Base-by-base conservation (phyloP, 2,797 vertebrate genomes). In the Labroides dimidiatus region DNA sequence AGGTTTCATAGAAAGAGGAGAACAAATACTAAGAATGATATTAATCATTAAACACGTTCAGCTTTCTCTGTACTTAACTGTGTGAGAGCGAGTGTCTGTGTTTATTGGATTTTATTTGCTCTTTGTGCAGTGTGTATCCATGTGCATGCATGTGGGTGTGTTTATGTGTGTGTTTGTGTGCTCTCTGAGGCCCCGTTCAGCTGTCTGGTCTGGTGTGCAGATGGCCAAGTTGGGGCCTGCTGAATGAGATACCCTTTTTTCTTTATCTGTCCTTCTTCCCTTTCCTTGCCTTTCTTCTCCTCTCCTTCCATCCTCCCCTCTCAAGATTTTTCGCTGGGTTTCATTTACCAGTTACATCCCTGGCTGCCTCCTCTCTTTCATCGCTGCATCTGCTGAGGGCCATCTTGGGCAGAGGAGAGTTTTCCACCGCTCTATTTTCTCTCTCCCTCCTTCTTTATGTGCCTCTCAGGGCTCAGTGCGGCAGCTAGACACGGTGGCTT, bases 181-280 rank as follows among this genome's bases (percentile, higher is more conserved):
- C 74, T 86, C 80, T 91, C 78, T 63, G 87, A 90, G 88, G 88
- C 87, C 86, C 86, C 81, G 81, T 91, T 92, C 90, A 91, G 89
- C 89, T 85, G 88, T 90, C 88, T 91, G 83, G 83, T 90, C 87
- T 92, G 87, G 84, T 84, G 87, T 93, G 80, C 90, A 92, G 91
- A 92, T 93, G 91, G 89, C 71, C 33, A 54, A 72, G 84, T 87
- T 84, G 82, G 84, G 85, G 87, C 87, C 88, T 84, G 45, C 68
- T 87, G 82, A 89, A 89, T 82, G 72, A 86, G 79, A 88, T 84
- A 77, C 81, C 63, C 51, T 65, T 74, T n/a, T 78, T 85, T 64
- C 50, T 72, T 62, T 64, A 58, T 72, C 58, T 49, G n/a, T 55
- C 55, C 65, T 65, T 43, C 13, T 70, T 70, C 77, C 61, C 55